phyloP scores from a whole-genome alignment of 2,113 vertebrate species.

The Tenrec ecaudatus region DNA sequence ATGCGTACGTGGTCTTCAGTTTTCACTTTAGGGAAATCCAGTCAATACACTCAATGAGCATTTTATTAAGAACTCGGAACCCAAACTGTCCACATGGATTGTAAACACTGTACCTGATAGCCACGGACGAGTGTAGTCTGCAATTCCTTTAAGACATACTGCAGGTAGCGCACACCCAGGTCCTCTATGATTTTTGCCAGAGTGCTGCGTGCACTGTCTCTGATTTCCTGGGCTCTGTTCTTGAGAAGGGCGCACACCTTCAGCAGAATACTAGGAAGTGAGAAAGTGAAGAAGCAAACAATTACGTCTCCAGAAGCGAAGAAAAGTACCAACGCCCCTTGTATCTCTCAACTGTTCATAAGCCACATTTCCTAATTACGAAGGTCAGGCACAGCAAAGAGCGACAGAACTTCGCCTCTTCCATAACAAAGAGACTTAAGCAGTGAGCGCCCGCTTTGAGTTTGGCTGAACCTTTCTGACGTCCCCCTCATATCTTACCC shows the following conservation, averaged over 20 bases:
- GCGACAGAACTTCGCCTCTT: neutral
- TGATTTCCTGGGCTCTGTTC: conserved; percentile 96
- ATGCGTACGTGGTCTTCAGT: neutral
- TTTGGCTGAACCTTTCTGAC: neutral
- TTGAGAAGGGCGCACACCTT: conserved; percentile 95
- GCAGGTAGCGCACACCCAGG: conserved; percentile 92
- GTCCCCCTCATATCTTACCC: conserved; percentile 82
- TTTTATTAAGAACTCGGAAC: neutral
- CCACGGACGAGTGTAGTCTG: conserved; percentile 92
- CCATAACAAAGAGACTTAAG: neutral
- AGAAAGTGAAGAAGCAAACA: conserved; percentile 43
- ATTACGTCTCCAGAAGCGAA: neutral
- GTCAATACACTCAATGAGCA: neutral
- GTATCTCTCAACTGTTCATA: neutral
- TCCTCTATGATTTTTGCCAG: conserved; percentile 95
- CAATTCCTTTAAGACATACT: conserved; percentile 96
- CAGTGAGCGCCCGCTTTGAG: neutral
- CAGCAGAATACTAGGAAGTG: conserved; percentile 91
- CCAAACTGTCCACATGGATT: neutral
- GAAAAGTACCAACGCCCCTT: neutral
- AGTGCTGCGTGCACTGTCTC: conserved; percentile 94
- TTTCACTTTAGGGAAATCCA: neutral
- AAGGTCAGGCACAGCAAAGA: neutral
- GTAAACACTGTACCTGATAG: conserved; percentile 91
- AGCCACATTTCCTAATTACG: neutral